A percentile compares a stretch with the other conserved stretches of the same genome.
phyloP scores from a whole-genome alignment of 2,888 invertebrate species.

The Agapostemon virescens region DNA sequence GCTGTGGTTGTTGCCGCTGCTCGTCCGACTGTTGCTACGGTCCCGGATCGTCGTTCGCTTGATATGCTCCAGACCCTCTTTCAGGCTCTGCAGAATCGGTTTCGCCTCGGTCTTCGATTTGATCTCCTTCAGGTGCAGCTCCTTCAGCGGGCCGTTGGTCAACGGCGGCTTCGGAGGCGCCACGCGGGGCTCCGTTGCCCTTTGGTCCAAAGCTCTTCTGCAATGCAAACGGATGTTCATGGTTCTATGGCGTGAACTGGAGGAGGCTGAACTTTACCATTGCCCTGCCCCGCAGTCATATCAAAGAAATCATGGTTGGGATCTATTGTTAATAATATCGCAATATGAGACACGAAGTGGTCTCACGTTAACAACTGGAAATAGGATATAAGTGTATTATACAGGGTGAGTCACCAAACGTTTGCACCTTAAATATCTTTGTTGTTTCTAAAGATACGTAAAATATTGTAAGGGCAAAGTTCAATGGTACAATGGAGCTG shows the following conservation, averaged over 20 bases:
- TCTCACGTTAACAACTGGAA: too few relatives aligned
- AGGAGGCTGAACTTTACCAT: not conserved
- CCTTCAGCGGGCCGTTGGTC: constrained; percentile 72
- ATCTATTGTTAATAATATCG: too few relatives aligned
- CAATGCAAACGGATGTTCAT: constrained; percentile 46
- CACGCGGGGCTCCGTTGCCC: constrained; percentile 77
- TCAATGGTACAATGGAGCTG: too few relatives aligned
- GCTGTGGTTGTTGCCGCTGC: constrained; percentile 67
- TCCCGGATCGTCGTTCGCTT: constrained; percentile 77
- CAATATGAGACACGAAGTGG: too few relatives aligned
- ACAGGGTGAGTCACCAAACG: too few relatives aligned
- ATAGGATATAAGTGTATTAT: too few relatives aligned
- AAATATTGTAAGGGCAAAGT: too few relatives aligned
- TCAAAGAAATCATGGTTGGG: too few relatives aligned
- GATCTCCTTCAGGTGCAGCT: constrained; percentile 76
- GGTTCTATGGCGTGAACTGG: not conserved
- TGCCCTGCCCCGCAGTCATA: too few relatives aligned
- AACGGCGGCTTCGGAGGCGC: constrained; percentile 74
- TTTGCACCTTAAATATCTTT: too few relatives aligned
- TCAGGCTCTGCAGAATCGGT: constrained; percentile 76
- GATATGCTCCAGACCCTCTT: constrained; percentile 77
- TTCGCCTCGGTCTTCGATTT: constrained; percentile 76
- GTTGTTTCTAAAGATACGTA: too few relatives aligned
- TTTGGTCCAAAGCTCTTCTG: constrained; percentile 77
- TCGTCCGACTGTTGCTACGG: constrained; percentile 66